phyloP scores from a whole-genome alignment of 2,797 vertebrate species.

The Myotis pilosus region DNA sequence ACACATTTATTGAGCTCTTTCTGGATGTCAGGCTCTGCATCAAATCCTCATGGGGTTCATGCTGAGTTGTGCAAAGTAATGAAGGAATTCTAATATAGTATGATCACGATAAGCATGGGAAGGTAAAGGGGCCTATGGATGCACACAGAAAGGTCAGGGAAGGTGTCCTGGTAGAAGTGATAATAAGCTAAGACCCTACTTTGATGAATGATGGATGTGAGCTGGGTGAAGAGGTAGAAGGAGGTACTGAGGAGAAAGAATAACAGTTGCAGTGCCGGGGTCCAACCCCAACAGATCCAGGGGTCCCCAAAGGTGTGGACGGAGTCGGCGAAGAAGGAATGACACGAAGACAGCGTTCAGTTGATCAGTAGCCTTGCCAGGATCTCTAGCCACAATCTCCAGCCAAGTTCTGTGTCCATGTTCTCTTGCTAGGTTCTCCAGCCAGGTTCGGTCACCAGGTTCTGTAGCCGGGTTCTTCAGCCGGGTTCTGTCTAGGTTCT shows the following conservation, averaged over 20 bases:
- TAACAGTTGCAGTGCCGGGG: not conserved
- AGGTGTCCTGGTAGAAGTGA: not conserved
- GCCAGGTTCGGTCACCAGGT: no score
- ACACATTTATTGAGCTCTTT: not conserved
- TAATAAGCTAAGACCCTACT: not conserved
- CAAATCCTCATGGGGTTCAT: not conserved
- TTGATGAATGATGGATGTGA: not conserved
- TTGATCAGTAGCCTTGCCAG: no score
- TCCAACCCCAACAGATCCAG: no score
- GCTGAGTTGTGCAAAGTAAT: not conserved
- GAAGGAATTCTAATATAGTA: not conserved
- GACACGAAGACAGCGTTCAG: no score
- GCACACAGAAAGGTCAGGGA: not conserved
- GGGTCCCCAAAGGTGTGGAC: no score
- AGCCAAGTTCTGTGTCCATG: no score
- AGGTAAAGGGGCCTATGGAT: not conserved
- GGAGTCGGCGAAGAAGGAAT: no score
- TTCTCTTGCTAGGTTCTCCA: no score
- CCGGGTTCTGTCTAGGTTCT: no score
- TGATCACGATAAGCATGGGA: not conserved
- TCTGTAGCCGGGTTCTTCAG: no score
- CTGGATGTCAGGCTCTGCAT: not conserved
- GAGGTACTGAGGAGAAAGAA: not conserved
- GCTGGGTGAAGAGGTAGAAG: not conserved
- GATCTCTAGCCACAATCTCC: no score